phyloP scores from a whole-genome alignment of 2,797 vertebrate genomes.

The Sebastes variabilis region DNA sequence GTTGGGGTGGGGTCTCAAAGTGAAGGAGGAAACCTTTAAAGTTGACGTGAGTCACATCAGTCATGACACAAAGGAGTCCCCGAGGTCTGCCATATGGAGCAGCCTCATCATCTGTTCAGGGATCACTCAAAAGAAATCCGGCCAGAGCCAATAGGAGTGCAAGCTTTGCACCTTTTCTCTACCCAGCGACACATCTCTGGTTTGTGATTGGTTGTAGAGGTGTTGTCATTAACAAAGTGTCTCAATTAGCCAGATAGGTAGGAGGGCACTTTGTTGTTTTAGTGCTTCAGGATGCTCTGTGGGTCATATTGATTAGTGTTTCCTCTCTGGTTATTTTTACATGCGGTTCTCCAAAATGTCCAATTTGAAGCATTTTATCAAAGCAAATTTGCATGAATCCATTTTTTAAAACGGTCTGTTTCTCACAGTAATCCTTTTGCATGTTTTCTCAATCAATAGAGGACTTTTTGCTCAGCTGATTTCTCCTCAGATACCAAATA shows the following conservation, averaged over 20 bases:
- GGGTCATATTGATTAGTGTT: neutral
- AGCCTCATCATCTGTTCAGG: constrained; percentile 67
- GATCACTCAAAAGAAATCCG: constrained; percentile 23
- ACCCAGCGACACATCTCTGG: constrained; percentile 30
- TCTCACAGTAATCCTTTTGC: neutral
- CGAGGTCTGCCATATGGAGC: constrained; percentile 79
- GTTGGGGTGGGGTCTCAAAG: constrained; percentile 9
- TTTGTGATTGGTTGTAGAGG: constrained; percentile 50
- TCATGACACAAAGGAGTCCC: constrained; percentile 75
- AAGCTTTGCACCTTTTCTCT: neutral
- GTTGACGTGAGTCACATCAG: constrained; percentile 77
- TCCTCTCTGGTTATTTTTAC: neutral
- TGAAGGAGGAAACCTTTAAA: constrained; percentile 68
- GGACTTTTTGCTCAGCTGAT: neutral
- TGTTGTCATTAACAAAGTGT: constrained; percentile 11
- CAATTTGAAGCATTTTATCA: no score
- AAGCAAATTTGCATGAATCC: neutral
- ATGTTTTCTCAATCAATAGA: neutral
- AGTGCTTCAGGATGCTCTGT: neutral
- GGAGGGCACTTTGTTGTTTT: constrained; percentile 14
- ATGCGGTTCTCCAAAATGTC: neutral
- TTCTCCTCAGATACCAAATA: neutral
- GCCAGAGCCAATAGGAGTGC: constrained; percentile 26
- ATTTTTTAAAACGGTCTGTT: neutral
- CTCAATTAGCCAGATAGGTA: constrained; percentile 40